A percentile compares a stretch with the other conserved stretches of the same genome.
Conservation (phyloP, 2,888 invertebrate genomes). For the Coelogynopora nodosa region DNA sequence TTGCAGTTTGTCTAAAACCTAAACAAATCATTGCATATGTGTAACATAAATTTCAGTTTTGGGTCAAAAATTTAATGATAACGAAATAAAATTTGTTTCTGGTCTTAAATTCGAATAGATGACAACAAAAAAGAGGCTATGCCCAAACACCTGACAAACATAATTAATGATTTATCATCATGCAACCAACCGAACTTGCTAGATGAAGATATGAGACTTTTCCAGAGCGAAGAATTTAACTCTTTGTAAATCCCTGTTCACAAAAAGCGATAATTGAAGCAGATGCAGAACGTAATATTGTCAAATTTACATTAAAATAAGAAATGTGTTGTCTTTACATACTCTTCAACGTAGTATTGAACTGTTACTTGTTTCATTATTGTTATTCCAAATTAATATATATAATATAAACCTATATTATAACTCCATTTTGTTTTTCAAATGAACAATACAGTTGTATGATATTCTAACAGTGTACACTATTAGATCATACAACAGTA, state of each 20-base stretch:
- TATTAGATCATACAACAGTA: background rate
- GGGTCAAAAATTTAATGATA: background rate
- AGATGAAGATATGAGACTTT: background rate
- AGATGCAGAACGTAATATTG: too few species aligned
- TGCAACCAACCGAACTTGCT: background rate
- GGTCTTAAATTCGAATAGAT: background rate
- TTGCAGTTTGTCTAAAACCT: background rate
- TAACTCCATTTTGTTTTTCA: slow-evolving; percentile 19
- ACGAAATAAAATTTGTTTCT: background rate
- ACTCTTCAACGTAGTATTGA: background rate
- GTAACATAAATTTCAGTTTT: background rate
- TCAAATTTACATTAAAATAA: background rate
- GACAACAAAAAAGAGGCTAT: background rate
- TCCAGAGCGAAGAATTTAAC: background rate
- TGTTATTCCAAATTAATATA: background rate
- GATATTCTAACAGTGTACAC: background rate
- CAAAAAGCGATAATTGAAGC: background rate
- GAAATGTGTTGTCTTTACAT: background rate
- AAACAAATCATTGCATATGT: too few species aligned
- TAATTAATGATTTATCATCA: too few species aligned
- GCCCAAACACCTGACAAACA: too few species aligned
- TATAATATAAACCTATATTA: background rate
- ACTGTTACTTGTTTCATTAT: slow-evolving; percentile 23
- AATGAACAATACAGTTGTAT: background rate
- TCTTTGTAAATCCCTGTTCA: background rate